A percentile compares a stretch with the other conserved stretches of the same genome.
phyloP scores from a whole-genome alignment of 2,888 invertebrate genomes.

The Rapana venosa region DNA sequence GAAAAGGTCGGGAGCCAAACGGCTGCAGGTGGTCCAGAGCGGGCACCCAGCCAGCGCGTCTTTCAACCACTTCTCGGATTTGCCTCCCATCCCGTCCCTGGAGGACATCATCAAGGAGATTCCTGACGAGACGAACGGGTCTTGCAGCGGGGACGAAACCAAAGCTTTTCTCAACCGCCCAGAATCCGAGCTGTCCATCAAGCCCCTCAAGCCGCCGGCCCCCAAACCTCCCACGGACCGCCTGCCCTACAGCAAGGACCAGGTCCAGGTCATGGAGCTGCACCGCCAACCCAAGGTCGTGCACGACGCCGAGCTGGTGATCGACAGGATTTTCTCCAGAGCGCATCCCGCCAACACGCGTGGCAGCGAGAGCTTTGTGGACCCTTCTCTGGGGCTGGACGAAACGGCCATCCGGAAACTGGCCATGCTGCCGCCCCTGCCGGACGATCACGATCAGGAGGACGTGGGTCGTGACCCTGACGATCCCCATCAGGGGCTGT shows the following conservation, averaged over 20 bases:
- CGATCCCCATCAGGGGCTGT: slow-evolving; percentile 38
- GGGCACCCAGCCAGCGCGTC: slow-evolving; percentile 37
- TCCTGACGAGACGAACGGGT: slow-evolving; percentile 56
- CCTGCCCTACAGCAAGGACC: slow-evolving; percentile 37
- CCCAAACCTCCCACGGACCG: background rate
- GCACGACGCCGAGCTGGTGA: slow-evolving; percentile 59
- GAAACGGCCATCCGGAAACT: slow-evolving; percentile 55
- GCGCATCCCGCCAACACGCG: slow-evolving; percentile 33
- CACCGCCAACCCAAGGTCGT: slow-evolving; percentile 34
- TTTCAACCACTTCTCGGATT: slow-evolving; percentile 43
- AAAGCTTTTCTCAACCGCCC: slow-evolving; percentile 50
- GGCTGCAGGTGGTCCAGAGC: slow-evolving; percentile 30
- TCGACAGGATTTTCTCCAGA: slow-evolving; percentile 64
- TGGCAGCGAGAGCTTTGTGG: slow-evolving; percentile 30
- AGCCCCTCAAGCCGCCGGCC: slow-evolving; percentile 37
- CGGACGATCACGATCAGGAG: slow-evolving; percentile 39
- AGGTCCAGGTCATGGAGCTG: background rate
- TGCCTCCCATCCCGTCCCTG: slow-evolving; percentile 53
- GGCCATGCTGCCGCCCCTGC: slow-evolving; percentile 49
- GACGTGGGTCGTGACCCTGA: background rate
- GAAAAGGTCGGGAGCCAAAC: slow-evolving; percentile 1
- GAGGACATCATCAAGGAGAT: slow-evolving; percentile 68
- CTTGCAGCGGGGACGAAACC: slow-evolving; percentile 48
- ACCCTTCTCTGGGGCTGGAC: slow-evolving; percentile 55
- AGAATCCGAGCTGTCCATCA: slow-evolving; percentile 49